Conservation (phyloP, 2,113 vertebrate species). For the Tragelaphus strepsiceros region DNA sequence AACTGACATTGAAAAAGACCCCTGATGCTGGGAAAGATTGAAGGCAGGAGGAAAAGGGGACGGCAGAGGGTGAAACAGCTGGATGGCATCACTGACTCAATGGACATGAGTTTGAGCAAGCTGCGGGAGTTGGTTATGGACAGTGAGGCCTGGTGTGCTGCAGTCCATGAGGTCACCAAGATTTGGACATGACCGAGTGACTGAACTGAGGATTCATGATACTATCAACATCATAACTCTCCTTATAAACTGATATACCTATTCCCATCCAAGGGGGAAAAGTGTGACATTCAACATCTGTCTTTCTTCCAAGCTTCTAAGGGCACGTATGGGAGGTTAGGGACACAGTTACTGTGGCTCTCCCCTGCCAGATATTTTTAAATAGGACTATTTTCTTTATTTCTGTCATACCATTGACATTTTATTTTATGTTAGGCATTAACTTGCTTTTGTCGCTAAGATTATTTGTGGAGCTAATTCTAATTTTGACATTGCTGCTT, state of each 20-base stretch:
- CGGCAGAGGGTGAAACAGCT: not conserved
- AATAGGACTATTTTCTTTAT: not conserved
- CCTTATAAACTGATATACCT: not conserved
- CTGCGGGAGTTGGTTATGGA: not conserved
- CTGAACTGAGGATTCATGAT: not conserved
- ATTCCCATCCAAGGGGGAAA: not conserved
- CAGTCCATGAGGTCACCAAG: not conserved
- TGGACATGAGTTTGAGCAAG: not conserved
- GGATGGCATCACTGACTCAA: not conserved
- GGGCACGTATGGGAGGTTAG: not conserved
- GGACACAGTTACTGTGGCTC: not conserved
- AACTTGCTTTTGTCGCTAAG: not conserved
- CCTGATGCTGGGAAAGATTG: not conserved
- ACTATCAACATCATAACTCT: not conserved
- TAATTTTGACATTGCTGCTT: not conserved
- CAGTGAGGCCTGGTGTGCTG: not conserved
- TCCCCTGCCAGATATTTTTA: not conserved
- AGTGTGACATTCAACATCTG: not conserved
- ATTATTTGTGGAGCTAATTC: not conserved
- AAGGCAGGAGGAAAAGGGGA: not conserved
- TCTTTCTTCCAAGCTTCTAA: not conserved
- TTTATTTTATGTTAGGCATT: not conserved
- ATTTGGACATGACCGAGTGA: not conserved
- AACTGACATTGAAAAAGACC: not conserved
- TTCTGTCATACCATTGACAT: not conserved